Evolutionary conservation across 2,797 vertebrate species (phyloP), one percentile per base, ranked within the genome.

Genomic region (Amblyopsis hoosieri): DNA sequence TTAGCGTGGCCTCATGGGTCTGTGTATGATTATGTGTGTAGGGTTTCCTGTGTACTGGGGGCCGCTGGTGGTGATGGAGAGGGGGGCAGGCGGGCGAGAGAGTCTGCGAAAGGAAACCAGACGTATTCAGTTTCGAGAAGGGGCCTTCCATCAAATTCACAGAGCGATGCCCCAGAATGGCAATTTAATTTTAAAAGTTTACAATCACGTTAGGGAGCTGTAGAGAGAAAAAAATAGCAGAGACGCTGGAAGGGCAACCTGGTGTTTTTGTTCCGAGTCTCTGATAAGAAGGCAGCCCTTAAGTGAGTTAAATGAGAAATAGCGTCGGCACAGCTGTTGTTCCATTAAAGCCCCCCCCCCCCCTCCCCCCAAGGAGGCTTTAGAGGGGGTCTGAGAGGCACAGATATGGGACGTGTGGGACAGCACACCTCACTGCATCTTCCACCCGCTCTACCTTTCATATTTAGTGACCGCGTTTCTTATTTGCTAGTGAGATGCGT

Each of bases 241-340:
- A 68, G 78, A 72, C 3, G 66, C 78, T 76, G 64, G 72, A 85
- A 84, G 75, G 78, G 76, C 45, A 71, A 85, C 82, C 81, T 67
- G 68, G 76, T 86, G 84, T 75, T 87, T 87, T 84, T 79, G 78
- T 82, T 89, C 66, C 13, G 50, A 72, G 88, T 54, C 61, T 67
- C 64, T 83, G 84, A 87, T 89, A 87, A 90, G 87, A 87, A 83
- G 85, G 73, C 76, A 66, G 66, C 33, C 71, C 83, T 74, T 91
- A 89, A 90, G 84, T 90, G 84, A 87, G 79, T 82, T 87, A 88
- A 87, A 91, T 91, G 88, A 89, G 80, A 85, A 90, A 89, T 85
- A 81, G 78, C 82, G 23, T 82, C 57, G 47, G 82, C 89, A 83
- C 89, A 90, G 90, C 90, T 90, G 88, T 89, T 83, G 87, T 87